Base-by-base conservation (phyloP, 2,797 vertebrate genomes). In the Ataeniobius toweri region DNA sequence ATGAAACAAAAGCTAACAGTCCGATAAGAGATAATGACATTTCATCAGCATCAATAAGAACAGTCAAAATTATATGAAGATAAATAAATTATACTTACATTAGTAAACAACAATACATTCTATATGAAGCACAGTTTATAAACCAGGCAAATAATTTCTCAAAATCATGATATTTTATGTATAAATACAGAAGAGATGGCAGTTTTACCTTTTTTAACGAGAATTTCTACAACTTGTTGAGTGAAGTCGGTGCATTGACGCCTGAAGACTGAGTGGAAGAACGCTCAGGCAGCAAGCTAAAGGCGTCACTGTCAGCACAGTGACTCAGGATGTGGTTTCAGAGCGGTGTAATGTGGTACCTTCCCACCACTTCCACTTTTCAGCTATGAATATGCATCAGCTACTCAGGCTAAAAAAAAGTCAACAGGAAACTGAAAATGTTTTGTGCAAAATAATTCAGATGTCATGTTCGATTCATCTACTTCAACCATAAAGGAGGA, bases 291-390 rank as follows among this genome's bases (percentile, higher is more conserved):
- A 46, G 65, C 26, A 56, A 41, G 41, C 50, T 6, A 1, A 50
- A 68, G 31, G 71, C 82, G 84, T 85, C 89, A 74, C 41, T 72
- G 39, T 75, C 53, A 69, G 73, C 53, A 59, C 75, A 0, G 74
- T 88, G 83, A 83, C 75, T 78, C 63, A 90, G 92, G 92, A 93
- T 86, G 92, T 91, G 92, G 92, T 89, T 86, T 88, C 68, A 76
- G 44, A 55, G 39, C 7, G 3, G 39, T 24, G 80, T 73, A 75
- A 51, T 73, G 80, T 39, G 82, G 88, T 83, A 12, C 80, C 76
- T 77, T 75, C 85, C 86, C 76, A 84, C 87, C 81, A 82, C 87
- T 83, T 87, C 79, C 73, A 88, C 36, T 18, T 73, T 28, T 77
- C 65, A 76, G 53, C 76, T 84, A 84, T 89, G 84, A 91, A 89